Conservation (phyloP, 2,113 vertebrate genomes). For the Alectura lathami region DNA sequence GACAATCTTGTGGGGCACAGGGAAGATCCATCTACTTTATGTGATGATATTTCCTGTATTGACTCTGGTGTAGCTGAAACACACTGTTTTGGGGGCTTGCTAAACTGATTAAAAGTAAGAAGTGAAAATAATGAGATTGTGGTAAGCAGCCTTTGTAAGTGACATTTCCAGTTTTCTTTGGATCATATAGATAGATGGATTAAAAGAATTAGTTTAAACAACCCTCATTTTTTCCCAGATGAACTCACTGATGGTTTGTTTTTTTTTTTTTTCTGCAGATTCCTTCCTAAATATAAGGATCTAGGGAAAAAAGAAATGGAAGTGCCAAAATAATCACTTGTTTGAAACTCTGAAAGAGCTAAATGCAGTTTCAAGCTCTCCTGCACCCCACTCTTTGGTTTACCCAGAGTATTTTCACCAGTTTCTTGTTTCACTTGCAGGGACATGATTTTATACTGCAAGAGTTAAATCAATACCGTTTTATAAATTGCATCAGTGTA, state of each 20-base stretch:
- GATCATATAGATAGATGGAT: not conserved
- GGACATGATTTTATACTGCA: slow-evolving; percentile 1
- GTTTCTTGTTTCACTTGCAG: not conserved
- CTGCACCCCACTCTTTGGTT: not conserved
- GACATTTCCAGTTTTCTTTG: not conserved
- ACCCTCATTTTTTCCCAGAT: not conserved
- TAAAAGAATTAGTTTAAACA: not conserved
- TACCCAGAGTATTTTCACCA: not conserved
- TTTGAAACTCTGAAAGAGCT: not conserved
- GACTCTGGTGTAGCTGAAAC: not conserved
- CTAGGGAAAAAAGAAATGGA: not conserved
- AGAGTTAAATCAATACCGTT: slow-evolving; percentile 42
- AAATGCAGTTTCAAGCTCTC: not conserved
- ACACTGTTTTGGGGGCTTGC: not conserved
- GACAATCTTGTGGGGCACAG: not conserved
- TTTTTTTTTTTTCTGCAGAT: not conserved
- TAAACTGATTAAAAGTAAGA: not conserved
- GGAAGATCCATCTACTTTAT: not conserved
- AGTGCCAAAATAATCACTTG: not conserved
- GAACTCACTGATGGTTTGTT: not conserved
- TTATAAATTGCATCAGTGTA: slow-evolving; percentile 33
- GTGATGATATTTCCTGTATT: not conserved
- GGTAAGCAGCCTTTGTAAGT: not conserved
- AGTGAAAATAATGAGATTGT: not conserved
- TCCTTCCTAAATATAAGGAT: not conserved